Conservation (phyloP, 2,113 vertebrate species). For the Pseudonaja textilis region DNA sequence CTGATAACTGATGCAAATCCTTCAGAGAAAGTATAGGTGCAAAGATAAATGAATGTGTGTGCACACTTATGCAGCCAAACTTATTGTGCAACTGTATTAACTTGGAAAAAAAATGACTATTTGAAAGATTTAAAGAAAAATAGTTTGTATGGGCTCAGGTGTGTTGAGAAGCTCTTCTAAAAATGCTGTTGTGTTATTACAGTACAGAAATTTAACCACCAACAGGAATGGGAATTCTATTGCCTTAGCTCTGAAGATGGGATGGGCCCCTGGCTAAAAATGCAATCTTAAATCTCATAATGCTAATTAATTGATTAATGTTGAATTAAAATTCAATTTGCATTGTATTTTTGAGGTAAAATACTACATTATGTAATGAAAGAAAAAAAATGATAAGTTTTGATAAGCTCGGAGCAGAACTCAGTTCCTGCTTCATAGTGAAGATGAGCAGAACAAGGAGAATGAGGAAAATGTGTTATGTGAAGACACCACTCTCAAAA, state of each 20-base stretch:
- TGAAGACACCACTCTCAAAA: neutral
- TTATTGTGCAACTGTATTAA: neutral
- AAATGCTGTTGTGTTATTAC: neutral
- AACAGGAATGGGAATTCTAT: neutral
- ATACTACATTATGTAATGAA: neutral
- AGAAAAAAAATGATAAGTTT: neutral
- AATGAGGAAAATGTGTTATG: neutral
- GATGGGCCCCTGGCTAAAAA: too few species aligned
- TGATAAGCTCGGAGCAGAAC: neutral
- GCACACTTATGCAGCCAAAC: neutral
- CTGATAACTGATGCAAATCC: neutral
- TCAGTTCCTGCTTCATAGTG: neutral
- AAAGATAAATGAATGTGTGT: neutral
- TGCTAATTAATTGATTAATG: neutral
- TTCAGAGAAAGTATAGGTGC: neutral
- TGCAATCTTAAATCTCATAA: neutral
- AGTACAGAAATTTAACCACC: neutral
- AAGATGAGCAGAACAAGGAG: neutral
- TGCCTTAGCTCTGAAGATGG: neutral
- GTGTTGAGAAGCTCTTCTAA: neutral
- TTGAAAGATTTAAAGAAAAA: neutral
- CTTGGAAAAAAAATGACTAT: neutral
- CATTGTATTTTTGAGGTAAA: neutral
- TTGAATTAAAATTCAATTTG: neutral
- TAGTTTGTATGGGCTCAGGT: neutral